Evolutionary conservation across 1,140 invertebrate species (phyloP).

Genomic region (Ganaspis sp.): DNA sequence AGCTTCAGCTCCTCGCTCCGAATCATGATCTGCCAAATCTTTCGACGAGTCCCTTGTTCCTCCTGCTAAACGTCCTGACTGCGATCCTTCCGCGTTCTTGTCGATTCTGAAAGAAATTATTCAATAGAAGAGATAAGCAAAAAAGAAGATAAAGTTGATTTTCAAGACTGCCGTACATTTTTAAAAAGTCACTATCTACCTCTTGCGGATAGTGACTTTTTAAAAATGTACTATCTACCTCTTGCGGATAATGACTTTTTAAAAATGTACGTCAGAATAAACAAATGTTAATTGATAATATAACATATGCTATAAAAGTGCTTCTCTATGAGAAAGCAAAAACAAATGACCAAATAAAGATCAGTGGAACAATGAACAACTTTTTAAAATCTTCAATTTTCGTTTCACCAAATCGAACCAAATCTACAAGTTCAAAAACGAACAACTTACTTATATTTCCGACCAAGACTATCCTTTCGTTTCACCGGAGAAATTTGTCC

Average conservation of each 20-base stretch:
- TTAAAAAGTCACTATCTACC: no score
- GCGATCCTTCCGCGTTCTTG: slow-evolving; percentile 76
- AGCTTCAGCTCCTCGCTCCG: slow-evolving; percentile 70
- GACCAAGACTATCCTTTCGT: slow-evolving; percentile 85
- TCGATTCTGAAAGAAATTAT: slow-evolving; percentile 72
- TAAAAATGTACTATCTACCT: no score
- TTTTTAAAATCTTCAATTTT: no score
- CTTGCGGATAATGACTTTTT: no score
- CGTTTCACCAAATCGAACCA: no score
- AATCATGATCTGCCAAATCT: slow-evolving; percentile 71
- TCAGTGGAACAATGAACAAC: no score
- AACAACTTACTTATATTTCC: slow-evolving; percentile 80
- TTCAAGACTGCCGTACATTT: no score
- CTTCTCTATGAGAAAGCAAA: slow-evolving; percentile 31
- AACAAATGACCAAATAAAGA: slow-evolving; percentile 23
- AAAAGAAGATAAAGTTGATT: no score
- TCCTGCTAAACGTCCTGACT: slow-evolving; percentile 69
- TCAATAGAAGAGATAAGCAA: slow-evolving; percentile 33
- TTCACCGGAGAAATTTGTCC: slow-evolving; percentile 84
- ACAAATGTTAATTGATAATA: no score
- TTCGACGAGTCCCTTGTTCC: slow-evolving; percentile 72
- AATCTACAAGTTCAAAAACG: not conserved
- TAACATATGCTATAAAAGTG: no score
- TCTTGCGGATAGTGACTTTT: no score
- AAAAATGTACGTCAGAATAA: no score